Evolutionary conservation across 53 echinoderm and acorn worm species (phyloP), one percentile per base, ranked within the genome.

Genomic region (Paracentrotus lividus): DNA sequence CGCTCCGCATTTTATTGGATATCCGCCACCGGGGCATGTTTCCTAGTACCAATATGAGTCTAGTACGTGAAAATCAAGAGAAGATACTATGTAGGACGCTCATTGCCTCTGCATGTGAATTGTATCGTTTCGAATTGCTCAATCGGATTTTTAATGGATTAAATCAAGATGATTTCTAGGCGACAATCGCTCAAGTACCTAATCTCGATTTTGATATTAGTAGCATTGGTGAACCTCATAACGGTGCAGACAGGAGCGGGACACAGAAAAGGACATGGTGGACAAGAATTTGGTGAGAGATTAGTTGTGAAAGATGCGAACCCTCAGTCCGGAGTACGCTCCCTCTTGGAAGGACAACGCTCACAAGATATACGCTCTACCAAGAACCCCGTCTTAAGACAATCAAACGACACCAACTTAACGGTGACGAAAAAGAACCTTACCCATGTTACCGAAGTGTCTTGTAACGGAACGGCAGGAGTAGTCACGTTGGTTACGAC

Each of bases 401-500:
- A 44, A 8, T 45, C 45, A 0, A 81, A 8, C 16, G 13, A 3
- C 26, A 81, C 27, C 47, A 81, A 81, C n/a, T 40, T 40, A 10
- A 40, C 40, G 72, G 36, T 16, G 36, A 16, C 72, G 18, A 36
- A 5, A 5, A 32, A 15, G 38, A 72, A 72, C 12, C 45, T 45
- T 20, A 45, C 49, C 26, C n/a, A 81, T 81, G 8, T 81, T 5
- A 43, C 45, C 26, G 38, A 77, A 8, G 26, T 77, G 0, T 33
- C 36, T n/a, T 92, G 92, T 59, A 40, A 57, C 0, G 34, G 58
- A 2, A 77, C 56, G 3, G 53, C 92, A n/a, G 21, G 54, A 1
- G 81, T 92, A 7, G 34, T 92, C 20, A 58, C 58, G 0, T 42
- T 92, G 57, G 56, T 92, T 5, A 2, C 84, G 34, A 53, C 92